Base-by-base conservation (phyloP, 2,888 invertebrate genomes). In the Ornithoptera priamus region DNA sequence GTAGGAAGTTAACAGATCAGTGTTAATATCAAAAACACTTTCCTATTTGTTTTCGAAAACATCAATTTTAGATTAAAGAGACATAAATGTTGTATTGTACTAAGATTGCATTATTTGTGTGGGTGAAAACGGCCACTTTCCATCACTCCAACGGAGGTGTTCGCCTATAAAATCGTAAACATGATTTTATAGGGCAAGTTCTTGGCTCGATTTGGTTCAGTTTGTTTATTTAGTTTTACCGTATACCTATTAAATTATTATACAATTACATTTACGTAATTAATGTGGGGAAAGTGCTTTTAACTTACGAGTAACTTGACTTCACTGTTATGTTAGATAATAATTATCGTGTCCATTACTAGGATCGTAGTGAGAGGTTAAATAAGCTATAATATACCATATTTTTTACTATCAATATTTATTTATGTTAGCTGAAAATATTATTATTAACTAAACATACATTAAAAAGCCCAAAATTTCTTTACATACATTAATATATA, bases 191-290 rank as follows among this genome's bases (percentile, higher is more conserved):
- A 58, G 67, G 71, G 70, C 72, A 67, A 65, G 64, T 74, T 63
- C 67, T 75, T 74, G 77, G 75, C 76, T 73, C 77, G 74, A 74
- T 72, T 72, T 68, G 66, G 68, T 70, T 71, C 74, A 68, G 72
- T 68, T 72, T 63, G 68, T 68, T 70, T 72, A 69, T 69, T 71
- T 72, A 72, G 69, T 78, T 75, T 76, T 75, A 70, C 72, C 72
- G 70, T 71, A 67, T 66, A 71, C 70, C 69, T 66, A 74, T 73
- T 71, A 73, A 74, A 74, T 75, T 75, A 76, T 76, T 72, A 72
- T 67, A 67, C 64, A 62, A 64, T 56, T 63, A 68, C 70, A 80
- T 81, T 81, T 75, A 73, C 80, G 82, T 82, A 83, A 82, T 79
- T 78, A 75, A 76, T 77, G 71, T 74, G 69, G 75, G 67, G 75